Percentiles rank a stretch among this genome's conserved stretches.
Evolutionary conservation across 2,888 invertebrate species (phyloP).

Genomic region (Dicranocentrus wangi): DNA sequence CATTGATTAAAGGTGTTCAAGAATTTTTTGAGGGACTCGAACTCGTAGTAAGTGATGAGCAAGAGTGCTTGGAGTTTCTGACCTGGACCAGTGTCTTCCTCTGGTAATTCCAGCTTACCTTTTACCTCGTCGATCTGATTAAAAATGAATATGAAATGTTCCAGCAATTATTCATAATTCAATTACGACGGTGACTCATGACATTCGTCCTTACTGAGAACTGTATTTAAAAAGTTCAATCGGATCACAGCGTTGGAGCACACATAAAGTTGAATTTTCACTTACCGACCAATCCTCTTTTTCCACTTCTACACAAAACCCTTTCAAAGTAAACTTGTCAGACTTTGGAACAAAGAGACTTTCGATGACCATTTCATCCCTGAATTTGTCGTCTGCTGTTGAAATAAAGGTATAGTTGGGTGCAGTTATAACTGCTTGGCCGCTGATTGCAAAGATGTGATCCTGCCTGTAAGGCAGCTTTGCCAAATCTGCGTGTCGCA

Average conservation of each 20-base stretch:
- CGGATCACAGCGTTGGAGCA: no score
- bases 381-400: neutral
- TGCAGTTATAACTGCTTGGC: slow-evolving; percentile 9
- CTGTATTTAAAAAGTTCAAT: neutral
- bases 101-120: slow-evolving; percentile 16
- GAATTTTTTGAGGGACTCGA: neutral
- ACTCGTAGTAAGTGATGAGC: neutral
- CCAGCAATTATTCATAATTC: neutral
- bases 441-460: slow-evolving; percentile 24
- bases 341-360: slow-evolving; percentile 56
- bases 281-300: slow-evolving; percentile 17
- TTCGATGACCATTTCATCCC: slow-evolving; percentile 4
- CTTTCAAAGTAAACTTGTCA: slow-evolving; percentile 18
- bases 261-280: no score
- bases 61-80: slow-evolving; percentile 10
- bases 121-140: slow-evolving; percentile 9
- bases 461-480: slow-evolving; percentile 41
- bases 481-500: no score
- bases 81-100: slow-evolving; percentile 23
- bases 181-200: neutral
- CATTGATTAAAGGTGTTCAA: neutral
- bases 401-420: slow-evolving; percentile 26
- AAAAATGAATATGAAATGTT: no score
- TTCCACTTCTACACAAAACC: slow-evolving; percentile 13
- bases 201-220: neutral